Evolutionary conservation across 2,113 vertebrate species (phyloP).

Genomic region (Azemiops feae): DNA sequence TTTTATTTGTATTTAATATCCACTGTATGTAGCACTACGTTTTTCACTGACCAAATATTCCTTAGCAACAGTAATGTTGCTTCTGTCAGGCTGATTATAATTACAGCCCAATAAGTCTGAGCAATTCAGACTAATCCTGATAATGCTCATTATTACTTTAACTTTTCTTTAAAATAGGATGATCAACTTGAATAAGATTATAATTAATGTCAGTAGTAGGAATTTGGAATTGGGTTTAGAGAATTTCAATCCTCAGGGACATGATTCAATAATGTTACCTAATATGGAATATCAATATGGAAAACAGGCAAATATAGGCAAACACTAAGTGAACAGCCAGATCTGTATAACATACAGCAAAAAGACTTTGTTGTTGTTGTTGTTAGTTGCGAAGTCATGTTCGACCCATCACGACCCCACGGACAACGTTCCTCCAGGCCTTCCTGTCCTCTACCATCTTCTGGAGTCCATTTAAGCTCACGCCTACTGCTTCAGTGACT

Average conservation of each 20-base stretch:
- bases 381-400: too few species aligned
- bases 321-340: neutral
- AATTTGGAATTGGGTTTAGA: neutral
- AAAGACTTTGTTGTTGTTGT: too few species aligned
- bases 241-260: neutral
- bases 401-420: too few species aligned
- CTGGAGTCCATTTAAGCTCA: too few species aligned
- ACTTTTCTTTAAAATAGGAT: neutral
- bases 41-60: neutral
- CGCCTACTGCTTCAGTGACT: too few species aligned
- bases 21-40: neutral
- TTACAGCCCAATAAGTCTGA: slow-evolving; percentile 14
- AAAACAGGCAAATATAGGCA: neutral
- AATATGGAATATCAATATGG: neutral
- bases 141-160: neutral
- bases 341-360: neutral
- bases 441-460: too few species aligned
- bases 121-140: neutral
- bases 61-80: neutral
- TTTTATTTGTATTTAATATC: neutral
- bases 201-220: neutral
- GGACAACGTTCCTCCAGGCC: too few species aligned
- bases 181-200: neutral
- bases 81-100: slow-evolving; percentile 14
- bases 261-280: neutral